phyloP scores from a whole-genome alignment of 23 tunicate genomes.

The Clavelina lepadiformis region DNA sequence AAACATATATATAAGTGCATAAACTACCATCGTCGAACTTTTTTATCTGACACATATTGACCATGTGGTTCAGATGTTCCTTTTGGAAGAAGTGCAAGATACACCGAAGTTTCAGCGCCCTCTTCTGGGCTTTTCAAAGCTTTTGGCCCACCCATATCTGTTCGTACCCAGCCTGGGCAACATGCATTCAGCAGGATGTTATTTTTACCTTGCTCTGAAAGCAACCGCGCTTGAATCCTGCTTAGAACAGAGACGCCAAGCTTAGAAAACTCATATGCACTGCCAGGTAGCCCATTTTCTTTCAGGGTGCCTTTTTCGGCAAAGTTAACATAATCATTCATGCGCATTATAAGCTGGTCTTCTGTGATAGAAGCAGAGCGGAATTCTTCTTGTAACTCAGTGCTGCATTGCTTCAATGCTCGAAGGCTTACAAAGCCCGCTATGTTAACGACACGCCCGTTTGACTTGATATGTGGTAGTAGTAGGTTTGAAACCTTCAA shows the following conservation, averaged over 20 bases:
- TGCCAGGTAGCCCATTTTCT: constrained; percentile 27
- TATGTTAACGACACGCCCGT: constrained; percentile 50
- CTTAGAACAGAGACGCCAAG: constrained; percentile 40
- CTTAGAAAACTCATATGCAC: constrained; percentile 56
- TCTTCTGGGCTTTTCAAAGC: constrained; percentile 58
- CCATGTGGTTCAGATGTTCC: constrained; percentile 50
- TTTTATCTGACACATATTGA: constrained; percentile 25
- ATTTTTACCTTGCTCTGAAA: constrained; percentile 9
- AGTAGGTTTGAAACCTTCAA: constrained; percentile 18
- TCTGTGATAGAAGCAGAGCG: constrained; percentile 48
- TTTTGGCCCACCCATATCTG: constrained; percentile 58
- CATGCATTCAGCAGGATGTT: constrained; percentile 54
- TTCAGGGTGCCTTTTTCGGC: constrained; percentile 25
- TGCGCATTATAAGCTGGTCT: constrained; percentile 18
- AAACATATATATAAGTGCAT: not conserved
- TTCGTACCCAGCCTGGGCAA: constrained; percentile 66
- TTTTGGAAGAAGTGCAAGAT: constrained; percentile 44
- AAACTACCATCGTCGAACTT: constrained; percentile 20
- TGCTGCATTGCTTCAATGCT: constrained; percentile 34
- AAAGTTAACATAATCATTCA: constrained; percentile 40
- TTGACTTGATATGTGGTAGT: constrained; percentile 33
- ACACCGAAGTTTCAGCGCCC: constrained; percentile 54
- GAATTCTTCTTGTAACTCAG: constrained; percentile 30
- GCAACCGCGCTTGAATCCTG: constrained; percentile 31
- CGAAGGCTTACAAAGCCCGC: constrained; percentile 14